A percentile compares a stretch with the other conserved stretches of the same genome.
Conservation (phyloP, 30 jellyfish, hydroid and myxozoan species). For the Aurelia coerulea region DNA sequence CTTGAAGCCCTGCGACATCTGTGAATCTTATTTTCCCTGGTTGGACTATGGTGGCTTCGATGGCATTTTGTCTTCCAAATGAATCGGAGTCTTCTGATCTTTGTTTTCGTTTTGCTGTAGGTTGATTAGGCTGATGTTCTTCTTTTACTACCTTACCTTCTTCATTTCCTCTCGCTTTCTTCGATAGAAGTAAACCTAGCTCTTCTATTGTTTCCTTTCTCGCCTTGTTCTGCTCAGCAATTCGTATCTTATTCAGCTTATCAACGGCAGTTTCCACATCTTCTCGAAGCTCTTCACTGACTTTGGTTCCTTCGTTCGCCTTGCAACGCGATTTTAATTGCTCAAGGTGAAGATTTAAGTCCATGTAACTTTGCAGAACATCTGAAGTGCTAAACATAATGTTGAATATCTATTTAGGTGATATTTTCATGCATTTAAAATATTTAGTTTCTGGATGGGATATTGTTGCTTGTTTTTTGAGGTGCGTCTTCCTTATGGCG, state of each 20-base stretch:
- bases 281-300: background rate
- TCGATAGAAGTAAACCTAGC: background rate
- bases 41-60: slow-evolving; percentile 76
- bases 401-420: no score
- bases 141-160: background rate
- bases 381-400: slow-evolving; percentile 2
- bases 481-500: no score
- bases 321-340: background rate
- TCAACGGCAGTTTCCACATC: slow-evolving; percentile 11
- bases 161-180: background rate
- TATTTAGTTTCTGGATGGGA: no score
- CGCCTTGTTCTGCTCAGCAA: slow-evolving; percentile 5
- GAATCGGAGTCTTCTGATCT: slow-evolving; percentile 27
- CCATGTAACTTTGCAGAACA: slow-evolving; percentile 20
- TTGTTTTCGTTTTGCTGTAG: slow-evolving; percentile 24
- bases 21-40: slow-evolving; percentile 78
- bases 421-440: no score
- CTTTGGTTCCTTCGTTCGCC: background rate
- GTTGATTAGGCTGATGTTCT: background rate
- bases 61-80: slow-evolving; percentile 60
- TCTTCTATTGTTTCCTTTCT: slow-evolving; percentile 10
- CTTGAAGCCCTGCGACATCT: slow-evolving; percentile 94
- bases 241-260: slow-evolving; percentile 1
- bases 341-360: slow-evolving; percentile 2
- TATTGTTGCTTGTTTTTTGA: no score